A percentile compares a stretch with the other conserved stretches of the same genome.
Conservation (phyloP, 53 echinoderm and acorn worm species). For the Echinarachnius parma region DNA sequence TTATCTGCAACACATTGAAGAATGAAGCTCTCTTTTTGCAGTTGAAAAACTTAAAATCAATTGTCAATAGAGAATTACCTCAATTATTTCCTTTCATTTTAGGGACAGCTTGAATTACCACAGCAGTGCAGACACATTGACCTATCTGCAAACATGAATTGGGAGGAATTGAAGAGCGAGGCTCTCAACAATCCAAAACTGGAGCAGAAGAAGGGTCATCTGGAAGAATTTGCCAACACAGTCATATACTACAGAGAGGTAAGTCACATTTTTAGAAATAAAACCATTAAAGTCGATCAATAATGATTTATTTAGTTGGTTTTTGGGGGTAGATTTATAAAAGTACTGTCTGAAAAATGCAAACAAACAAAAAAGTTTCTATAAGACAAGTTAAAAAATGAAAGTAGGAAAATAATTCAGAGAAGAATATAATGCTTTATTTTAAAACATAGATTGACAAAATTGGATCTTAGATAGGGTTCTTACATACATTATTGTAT, state of each 20-base stretch:
- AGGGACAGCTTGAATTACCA: slow-evolving; percentile 14
- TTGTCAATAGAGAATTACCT: too few relatives aligned
- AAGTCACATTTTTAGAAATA: background rate
- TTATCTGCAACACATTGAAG: too few relatives aligned
- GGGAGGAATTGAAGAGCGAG: slow-evolving; percentile 24
- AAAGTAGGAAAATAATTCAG: too few relatives aligned
- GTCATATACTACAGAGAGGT: slow-evolving; percentile 30
- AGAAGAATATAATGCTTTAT: too few relatives aligned
- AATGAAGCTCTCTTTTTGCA: too few relatives aligned
- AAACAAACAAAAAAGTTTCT: background rate
- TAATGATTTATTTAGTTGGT: background rate
- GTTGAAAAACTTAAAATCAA: too few relatives aligned
- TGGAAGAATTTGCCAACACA: slow-evolving; percentile 21
- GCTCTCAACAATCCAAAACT: slow-evolving; percentile 8
- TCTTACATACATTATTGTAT: too few relatives aligned
- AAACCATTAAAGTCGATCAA: background rate
- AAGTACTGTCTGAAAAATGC: background rate
- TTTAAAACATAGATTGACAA: too few relatives aligned
- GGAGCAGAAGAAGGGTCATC: slow-evolving; percentile 7
- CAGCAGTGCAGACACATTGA: slow-evolving; percentile 21
- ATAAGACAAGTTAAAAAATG: too few relatives aligned
- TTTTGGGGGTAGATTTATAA: too few relatives aligned
- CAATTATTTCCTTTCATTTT: background rate
- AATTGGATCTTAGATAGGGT: too few relatives aligned
- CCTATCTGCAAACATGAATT: slow-evolving; percentile 22